phyloP scores from a whole-genome alignment of 2,888 invertebrate genomes.

The Cephus pygmeus region DNA sequence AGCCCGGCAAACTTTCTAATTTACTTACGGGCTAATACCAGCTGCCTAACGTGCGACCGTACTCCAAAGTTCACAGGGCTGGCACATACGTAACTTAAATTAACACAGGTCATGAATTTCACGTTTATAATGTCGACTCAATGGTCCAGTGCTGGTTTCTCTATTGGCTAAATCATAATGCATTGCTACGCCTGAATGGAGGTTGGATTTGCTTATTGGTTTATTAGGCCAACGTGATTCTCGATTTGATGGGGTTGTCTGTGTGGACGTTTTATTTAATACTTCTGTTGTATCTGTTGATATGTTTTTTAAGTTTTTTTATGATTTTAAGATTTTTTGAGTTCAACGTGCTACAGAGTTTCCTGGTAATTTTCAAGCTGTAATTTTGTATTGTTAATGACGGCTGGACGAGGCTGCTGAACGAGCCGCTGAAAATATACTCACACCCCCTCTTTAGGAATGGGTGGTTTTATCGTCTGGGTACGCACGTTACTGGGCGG shows the following conservation, averaged over 20 bases:
- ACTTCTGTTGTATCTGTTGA: not conserved
- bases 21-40: not conserved
- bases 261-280: not conserved
- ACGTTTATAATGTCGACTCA: not conserved
- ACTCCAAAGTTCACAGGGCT: not conserved
- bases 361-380: not conserved
- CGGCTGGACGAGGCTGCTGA: not conserved
- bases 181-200: not conserved
- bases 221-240: not conserved
- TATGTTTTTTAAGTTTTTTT: not conserved
- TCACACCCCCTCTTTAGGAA: not conserved
- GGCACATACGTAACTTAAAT: not conserved
- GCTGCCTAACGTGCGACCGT: not conserved
- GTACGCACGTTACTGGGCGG: not conserved
- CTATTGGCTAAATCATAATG: not conserved
- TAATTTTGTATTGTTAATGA: not conserved
- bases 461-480: not conserved
- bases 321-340: not conserved
- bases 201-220: not conserved
- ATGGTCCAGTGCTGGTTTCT: not conserved
- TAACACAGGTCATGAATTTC: not conserved
- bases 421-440: not conserved
- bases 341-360: not conserved
- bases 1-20: not conserved
- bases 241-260: not conserved